These are phyloP conservation scores for Phasianus colchicus DNA, from an alignment of 2,113 vertebrate species.

Conservation along the genomic window DNA sequence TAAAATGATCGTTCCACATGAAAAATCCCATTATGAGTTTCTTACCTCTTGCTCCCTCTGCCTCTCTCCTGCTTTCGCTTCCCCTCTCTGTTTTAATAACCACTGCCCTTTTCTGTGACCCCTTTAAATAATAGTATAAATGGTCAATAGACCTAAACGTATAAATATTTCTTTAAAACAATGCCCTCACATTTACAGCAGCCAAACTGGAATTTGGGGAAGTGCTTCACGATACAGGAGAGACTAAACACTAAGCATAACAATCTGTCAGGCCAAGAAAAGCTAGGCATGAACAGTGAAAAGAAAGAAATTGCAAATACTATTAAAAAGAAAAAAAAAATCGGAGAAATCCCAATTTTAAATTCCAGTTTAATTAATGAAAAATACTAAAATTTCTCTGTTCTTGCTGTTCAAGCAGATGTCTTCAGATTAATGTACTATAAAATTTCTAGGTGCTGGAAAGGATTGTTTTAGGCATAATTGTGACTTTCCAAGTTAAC, in stretches of 20 bases:
- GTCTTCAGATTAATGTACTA: background rate
- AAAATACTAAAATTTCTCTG: background rate
- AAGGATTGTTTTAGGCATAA: background rate
- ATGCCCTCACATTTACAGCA: background rate
- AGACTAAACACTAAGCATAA: background rate
- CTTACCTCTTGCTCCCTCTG: conserved; percentile 49
- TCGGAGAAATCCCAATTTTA: background rate
- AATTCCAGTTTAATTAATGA: background rate
- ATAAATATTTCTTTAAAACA: conserved; percentile 66
- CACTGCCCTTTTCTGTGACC: conserved; percentile 71
- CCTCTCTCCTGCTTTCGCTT: conserved; percentile 44
- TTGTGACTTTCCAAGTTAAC: background rate
- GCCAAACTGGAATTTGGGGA: background rate
- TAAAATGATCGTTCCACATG: conserved; percentile 86
- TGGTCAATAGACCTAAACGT: conserved; percentile 63
- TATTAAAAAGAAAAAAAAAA: background rate
- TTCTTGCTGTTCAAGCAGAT: background rate
- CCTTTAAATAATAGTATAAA: conserved; percentile 61
- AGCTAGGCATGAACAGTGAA: background rate
- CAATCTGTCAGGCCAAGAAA: background rate
- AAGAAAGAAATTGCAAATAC: background rate
- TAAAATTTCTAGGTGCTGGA: background rate
- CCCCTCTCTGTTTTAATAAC: conserved; percentile 72
- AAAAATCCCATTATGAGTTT: conserved; percentile 84
- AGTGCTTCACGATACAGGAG: background rate